Conservation (phyloP, 2,888 invertebrate species). For the Drosophila mayaguana region DNA sequence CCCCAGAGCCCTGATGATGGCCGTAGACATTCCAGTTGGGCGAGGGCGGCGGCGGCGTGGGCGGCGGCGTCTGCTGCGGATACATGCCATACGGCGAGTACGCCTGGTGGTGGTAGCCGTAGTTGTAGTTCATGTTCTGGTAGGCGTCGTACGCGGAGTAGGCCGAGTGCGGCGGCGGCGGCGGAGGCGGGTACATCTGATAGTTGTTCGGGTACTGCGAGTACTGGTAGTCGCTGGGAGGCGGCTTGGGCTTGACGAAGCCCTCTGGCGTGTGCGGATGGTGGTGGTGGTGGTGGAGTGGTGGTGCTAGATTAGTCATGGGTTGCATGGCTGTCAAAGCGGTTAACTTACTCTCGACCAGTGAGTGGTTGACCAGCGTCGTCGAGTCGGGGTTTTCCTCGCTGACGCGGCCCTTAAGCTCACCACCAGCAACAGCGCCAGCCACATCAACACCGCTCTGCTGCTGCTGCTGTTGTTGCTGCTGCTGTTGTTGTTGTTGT, state of each 20-base stretch:
- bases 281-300: slow-evolving; percentile 69
- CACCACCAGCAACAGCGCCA: slow-evolving; percentile 69
- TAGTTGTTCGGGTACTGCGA: slow-evolving; percentile 85
- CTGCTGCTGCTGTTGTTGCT: slow-evolving; percentile 22
- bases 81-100: slow-evolving; percentile 85
- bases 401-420: slow-evolving; percentile 84
- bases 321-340: slow-evolving; percentile 85
- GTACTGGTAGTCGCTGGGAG: slow-evolving; percentile 84
- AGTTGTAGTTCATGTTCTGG: slow-evolving; percentile 85
- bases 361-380: slow-evolving; percentile 86
- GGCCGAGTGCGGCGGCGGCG: slow-evolving; percentile 84
- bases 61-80: slow-evolving; percentile 85
- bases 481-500: slow-evolving; percentile 37
- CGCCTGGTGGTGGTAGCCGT: slow-evolving; percentile 85
- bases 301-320: slow-evolving; percentile 84
- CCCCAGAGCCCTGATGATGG: slow-evolving; percentile 79
- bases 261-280: slow-evolving; percentile 82
- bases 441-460: slow-evolving; percentile 26
- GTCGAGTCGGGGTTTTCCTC: slow-evolving; percentile 92
- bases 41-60: slow-evolving; percentile 86
- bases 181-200: slow-evolving; percentile 85
- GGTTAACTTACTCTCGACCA: slow-evolving; percentile 85
- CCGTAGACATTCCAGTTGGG: slow-evolving; percentile 89
- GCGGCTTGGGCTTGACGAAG: slow-evolving; percentile 85
- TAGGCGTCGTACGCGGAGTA: slow-evolving; percentile 85